Evolutionary conservation across 2,888 invertebrate species (phyloP), one percentile per base, ranked within the genome.

Genomic region (Xestoiulus laeticollis): DNA sequence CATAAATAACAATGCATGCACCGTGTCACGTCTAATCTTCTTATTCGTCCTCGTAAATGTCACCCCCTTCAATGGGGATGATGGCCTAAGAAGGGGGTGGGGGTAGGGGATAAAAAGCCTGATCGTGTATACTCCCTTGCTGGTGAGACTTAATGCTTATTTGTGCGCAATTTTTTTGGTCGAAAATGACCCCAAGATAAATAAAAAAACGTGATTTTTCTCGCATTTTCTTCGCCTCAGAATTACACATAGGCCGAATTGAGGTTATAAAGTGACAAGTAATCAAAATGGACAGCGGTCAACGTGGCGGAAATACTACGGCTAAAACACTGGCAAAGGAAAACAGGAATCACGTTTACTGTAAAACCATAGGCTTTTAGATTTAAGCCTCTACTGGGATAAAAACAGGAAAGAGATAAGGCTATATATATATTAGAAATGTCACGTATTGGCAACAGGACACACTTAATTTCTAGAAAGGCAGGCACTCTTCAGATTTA

Each of bases 201-300:
- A 19, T 0, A 2, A 12, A 12, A 14, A 16, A 16, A 2, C 16
- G 2, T 12, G 8, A 14, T 48, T 48, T 48, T 48, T 10, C 48
- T 6, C 12, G 2, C 48, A 12, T 48, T 48, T 48, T 14, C 14
- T 16, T 2, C 48, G 48, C 48, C 48, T 14, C 2, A 16, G 48
- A 48, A 48, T 48, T 4, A 48, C 48, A 2, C 43, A 10, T 48
- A 10, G 48, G 48, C 1, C 14, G 48, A 48, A n/a, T n/a, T 5
- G 59, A n/a, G 14, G n/a, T n/a, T n/a, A n/a, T n/a, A n/a, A 59
- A 59, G 59, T 59, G n/a, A 59, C 19, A 1, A 8, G 59, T 59
- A 59, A 59, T 59, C 59, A 8, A 59, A 59, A 59, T 59, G 59
- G 59, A 59, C 59, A n/a, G 59, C 8, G 59, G 59, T 59, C 59